Conservation (phyloP, 2,113 vertebrate species). For the Laticauda colubrina region DNA sequence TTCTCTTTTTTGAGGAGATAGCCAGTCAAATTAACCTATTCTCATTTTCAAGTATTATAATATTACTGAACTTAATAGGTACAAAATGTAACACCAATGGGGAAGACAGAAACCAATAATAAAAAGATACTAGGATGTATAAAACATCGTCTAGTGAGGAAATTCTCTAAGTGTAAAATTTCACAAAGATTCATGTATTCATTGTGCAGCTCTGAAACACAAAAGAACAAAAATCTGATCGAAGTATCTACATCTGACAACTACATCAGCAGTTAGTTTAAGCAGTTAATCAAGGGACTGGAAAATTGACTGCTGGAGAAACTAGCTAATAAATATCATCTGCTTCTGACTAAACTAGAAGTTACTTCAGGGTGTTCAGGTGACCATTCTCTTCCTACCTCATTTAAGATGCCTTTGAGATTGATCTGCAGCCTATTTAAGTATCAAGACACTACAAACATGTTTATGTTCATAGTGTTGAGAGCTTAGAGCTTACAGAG, state of each 20-base stretch:
- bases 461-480: neutral
- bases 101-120: neutral
- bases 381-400: neutral
- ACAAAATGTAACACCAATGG: neutral
- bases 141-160: neutral
- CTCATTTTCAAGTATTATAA: constrained; percentile 14
- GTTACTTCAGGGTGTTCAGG: neutral
- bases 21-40: constrained; percentile 18
- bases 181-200: neutral
- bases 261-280: neutral
- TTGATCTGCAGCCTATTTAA: neutral
- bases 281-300: neutral
- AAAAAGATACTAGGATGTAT: neutral
- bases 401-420: neutral
- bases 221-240: neutral
- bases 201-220: neutral
- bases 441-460: neutral
- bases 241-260: neutral
- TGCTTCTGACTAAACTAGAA: neutral
- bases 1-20: neutral
- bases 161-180: neutral
- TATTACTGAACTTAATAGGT: constrained; percentile 31
- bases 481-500: neutral
- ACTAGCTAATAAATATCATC: neutral
- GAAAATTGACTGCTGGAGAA: neutral